A percentile compares a stretch with the other conserved stretches of the same genome.
These are phyloP conservation scores for Platalea minor DNA, from an alignment of 2,797 vertebrate genomes.

Conservation along the genomic window DNA sequence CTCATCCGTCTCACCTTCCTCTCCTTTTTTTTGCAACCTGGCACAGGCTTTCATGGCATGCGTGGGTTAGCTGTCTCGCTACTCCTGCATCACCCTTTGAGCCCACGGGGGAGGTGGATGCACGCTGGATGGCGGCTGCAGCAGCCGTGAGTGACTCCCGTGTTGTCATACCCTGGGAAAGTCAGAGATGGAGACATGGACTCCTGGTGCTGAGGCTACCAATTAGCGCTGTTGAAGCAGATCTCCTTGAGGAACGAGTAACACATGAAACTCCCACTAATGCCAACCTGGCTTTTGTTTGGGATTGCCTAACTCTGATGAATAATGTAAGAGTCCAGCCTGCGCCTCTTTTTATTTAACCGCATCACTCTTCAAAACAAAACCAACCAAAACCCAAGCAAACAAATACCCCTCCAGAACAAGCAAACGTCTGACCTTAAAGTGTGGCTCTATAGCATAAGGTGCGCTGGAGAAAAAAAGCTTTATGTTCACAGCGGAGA, in stretches of 20 bases:
- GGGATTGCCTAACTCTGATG: constrained; percentile 39
- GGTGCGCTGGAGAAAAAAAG: not conserved
- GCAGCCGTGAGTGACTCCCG: fast-evolving
- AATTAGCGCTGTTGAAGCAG: not conserved
- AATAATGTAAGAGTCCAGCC: constrained; percentile 41
- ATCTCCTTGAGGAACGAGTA: constrained; percentile 12
- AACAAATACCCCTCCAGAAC: not conserved
- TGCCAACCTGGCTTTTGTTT: constrained; percentile 35
- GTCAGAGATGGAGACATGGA: not conserved
- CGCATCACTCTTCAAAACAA: not conserved
- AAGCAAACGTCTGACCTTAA: not conserved
- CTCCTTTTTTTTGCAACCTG: not conserved
- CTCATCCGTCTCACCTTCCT: not conserved
- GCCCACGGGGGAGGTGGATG: not conserved
- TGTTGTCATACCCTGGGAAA: not conserved
- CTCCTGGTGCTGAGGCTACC: not conserved
- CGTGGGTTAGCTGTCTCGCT: fast-evolving
- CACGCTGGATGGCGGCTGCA: not conserved
- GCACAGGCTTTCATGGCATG: not conserved
- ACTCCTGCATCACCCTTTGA: not conserved
- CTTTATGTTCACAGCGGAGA: not conserved
- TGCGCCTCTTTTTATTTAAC: constrained; percentile 5
- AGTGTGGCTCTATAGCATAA: not conserved
- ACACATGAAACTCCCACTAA: not conserved
- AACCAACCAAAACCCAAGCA: not conserved